Conservation (phyloP, 2,113 vertebrate genomes). For the Malurus alboscapulatus region DNA sequence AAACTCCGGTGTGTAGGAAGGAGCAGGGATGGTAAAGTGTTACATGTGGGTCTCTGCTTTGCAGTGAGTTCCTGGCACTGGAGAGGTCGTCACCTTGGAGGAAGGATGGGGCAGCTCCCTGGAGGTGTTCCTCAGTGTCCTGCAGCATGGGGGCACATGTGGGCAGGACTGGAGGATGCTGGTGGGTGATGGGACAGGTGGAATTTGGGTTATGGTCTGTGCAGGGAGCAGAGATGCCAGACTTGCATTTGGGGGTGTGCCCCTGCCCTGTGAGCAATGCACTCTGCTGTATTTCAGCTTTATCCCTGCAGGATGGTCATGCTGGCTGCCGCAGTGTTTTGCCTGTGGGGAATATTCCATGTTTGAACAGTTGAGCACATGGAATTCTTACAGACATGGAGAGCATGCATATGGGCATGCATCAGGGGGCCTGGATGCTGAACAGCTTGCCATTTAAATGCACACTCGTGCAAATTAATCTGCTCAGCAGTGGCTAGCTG, state of each 20-base stretch:
- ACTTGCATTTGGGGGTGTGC: background rate
- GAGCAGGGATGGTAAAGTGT: background rate
- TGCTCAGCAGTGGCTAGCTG: slow-evolving; percentile 28
- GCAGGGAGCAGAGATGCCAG: background rate
- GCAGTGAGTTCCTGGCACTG: background rate
- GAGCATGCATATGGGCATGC: background rate
- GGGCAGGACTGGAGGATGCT: background rate
- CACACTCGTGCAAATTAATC: slow-evolving; percentile 34
- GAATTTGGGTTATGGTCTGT: background rate
- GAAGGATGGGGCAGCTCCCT: background rate
- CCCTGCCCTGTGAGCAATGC: background rate
- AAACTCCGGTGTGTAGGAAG: background rate
- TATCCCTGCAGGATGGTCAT: background rate
- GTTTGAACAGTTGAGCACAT: background rate
- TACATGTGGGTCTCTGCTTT: background rate
- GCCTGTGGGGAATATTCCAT: background rate
- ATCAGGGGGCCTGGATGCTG: slow-evolving; percentile 28
- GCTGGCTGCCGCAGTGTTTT: background rate
- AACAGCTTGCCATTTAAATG: slow-evolving; percentile 52
- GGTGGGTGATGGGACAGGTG: rapidly evolving
- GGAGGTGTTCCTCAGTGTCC: background rate
- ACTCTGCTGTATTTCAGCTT: background rate
- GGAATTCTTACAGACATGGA: background rate
- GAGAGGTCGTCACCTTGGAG: background rate
- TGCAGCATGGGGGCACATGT: background rate